Evolutionary conservation across 2,888 invertebrate genomes (phyloP), one percentile per base, ranked within the genome.

Genomic region (Eupithecia centaureata): DNA sequence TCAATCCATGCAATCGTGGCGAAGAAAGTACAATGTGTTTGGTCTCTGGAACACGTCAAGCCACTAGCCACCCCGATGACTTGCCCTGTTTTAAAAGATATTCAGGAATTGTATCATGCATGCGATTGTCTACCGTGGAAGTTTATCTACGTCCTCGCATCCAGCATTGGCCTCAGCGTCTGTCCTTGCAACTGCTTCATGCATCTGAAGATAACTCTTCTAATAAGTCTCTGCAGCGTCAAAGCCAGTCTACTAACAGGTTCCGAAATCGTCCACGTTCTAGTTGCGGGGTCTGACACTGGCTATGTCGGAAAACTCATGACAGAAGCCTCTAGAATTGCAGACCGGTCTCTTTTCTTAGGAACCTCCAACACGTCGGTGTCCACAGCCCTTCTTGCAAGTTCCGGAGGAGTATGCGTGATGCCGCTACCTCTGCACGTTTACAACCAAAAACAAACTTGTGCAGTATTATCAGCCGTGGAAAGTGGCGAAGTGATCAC

Each of bases 131-230:
- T 85, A 13, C 84, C 92, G 13, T 93, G 91, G 90, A 88, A 86
- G 74, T 92, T 92, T 71, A 84, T 93, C 65, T 92, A 90, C 75
- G 90, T 90, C 63, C 79, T 93, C 8, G 87, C 93, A 54, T 91
- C 91, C 0, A 86, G 82, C 38, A 85, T 93, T 64, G 92, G 91
- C 13, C 76, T 84, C 22, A 86, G 84, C 65, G 76, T 88, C 15
- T 87, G 88, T 52, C 93, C 93, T 18, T 76, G 88, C 42, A 85
- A 87, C 72, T 89, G 89, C 71, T 93, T 90, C 70, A 90, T 93
- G 86, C 87, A 90, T 65, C 82, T 91, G 1, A 93, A 93, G 79
- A 90, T 92, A 71, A 83, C 76, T 73, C 79, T 93, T 27, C 72
- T 93, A 47, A 70, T 93, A 63, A 93, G 93, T 81, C 80, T 92